Base-by-base conservation (phyloP, 1,140 invertebrate genomes). In the Lineus longissimus region DNA sequence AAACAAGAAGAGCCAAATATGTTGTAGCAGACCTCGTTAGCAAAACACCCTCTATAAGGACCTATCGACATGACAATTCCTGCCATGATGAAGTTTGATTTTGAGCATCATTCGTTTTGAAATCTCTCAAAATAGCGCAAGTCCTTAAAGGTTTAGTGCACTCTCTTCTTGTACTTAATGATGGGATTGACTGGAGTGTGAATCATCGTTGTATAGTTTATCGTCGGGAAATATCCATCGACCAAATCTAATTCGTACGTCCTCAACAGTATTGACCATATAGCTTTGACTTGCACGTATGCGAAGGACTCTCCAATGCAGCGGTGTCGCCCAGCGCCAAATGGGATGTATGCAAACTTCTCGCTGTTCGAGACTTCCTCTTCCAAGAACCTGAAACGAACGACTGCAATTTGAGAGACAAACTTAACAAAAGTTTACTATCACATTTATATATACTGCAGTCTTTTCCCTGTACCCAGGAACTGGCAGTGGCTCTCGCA, bases 261-360 rank as follows among this genome's bases (percentile, higher is more conserved):
- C n/a, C 65, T 27, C 17, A 78, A 59, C 23, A 78, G 61, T 13
- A 59, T 61, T 9, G 76, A 69, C 65, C 70, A 69, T 11, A 78
- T 68, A 0, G 74, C 73, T 61, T 78, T 78, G 57, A 77, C 74
- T 65, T 78, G 76, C 0, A 77, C 67, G 58, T 77, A 78, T n/a
- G 76, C 76, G 62, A 78, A 78, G 36, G 72, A 68, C 59, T 78
- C 76, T 7, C 76, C 76, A 41, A 78, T 76, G 60, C 76, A 78
- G 6, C 76, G 61, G 55, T 78, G 76, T 2, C 76, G 67, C 1
- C 76, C 76, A 31, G 71, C 74, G 40, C 76, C 76, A 61, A 78
- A 78, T 2, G 76, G 76, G 43, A 78, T 63, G 51, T 78, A 78
- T 40, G 69, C 64, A 69, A 75, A 78, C 59, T 76, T 77, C 36